phyloP scores from a whole-genome alignment of 2,113 vertebrate genomes.

The Gallinago jamesoni region DNA sequence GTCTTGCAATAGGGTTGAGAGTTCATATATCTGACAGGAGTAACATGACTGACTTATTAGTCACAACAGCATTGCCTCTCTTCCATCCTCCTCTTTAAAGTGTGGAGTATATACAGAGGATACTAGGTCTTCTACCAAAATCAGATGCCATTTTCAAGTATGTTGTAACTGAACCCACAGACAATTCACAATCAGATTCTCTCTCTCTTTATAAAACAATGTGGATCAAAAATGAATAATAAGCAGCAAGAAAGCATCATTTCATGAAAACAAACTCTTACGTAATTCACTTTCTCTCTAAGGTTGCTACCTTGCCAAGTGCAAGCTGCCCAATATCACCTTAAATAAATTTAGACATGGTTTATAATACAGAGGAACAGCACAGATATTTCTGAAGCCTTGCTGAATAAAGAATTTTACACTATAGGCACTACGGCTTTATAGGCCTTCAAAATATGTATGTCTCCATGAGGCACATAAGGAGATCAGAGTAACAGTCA shows the following conservation, averaged over 20 bases:
- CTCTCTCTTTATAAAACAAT: background rate
- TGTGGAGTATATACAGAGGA: accelerated
- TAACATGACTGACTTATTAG: background rate
- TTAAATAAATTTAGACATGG: background rate
- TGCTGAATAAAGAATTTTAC: background rate
- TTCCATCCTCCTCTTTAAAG: background rate
- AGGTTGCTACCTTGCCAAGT: background rate
- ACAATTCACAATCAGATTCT: background rate
- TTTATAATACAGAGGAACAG: background rate
- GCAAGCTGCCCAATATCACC: background rate
- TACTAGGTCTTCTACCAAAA: background rate
- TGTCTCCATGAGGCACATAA: background rate
- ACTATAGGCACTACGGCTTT: background rate
- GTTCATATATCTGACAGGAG: background rate
- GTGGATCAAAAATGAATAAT: background rate
- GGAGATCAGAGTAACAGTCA: background rate
- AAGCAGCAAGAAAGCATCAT: background rate
- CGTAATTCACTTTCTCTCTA: accelerated
- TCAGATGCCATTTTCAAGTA: background rate
- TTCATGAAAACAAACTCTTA: background rate
- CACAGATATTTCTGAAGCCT: background rate
- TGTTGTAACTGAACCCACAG: background rate
- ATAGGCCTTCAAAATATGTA: background rate
- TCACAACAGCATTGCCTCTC: background rate
- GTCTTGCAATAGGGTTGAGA: background rate